phyloP scores from a whole-genome alignment of 2,113 vertebrate species.

The Chaetodon auriga region DNA sequence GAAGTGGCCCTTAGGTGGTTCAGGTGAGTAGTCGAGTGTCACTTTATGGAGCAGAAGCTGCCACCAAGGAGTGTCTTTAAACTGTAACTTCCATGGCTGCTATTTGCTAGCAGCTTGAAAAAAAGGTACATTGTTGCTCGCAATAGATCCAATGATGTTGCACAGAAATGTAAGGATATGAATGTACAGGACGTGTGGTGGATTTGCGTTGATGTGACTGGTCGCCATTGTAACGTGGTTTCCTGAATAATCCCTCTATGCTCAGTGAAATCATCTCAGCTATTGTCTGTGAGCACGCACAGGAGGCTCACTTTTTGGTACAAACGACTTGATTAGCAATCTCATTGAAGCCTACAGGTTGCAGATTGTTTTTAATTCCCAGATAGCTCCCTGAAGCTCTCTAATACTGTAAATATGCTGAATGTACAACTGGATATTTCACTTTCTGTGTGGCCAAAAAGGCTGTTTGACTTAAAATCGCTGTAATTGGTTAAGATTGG shows the following conservation, averaged over 20 bases:
- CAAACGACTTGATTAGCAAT: slow-evolving; percentile 44
- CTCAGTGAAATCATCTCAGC: slow-evolving; percentile 39
- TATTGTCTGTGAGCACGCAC: slow-evolving; percentile 43
- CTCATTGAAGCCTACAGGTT: slow-evolving; percentile 35
- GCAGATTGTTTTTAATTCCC: slow-evolving; percentile 41
- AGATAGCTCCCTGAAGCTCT: slow-evolving; percentile 41
- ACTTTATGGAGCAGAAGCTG: slow-evolving; percentile 45
- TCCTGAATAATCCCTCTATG: slow-evolving; percentile 20
- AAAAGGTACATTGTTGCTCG: slow-evolving; percentile 34
- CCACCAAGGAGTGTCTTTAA: slow-evolving; percentile 66
- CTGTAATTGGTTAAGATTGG: slow-evolving; percentile 25
- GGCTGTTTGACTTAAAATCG: slow-evolving; percentile 44
- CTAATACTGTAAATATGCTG: slow-evolving; percentile 78
- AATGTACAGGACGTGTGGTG: slow-evolving; percentile 65
- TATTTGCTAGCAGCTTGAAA: slow-evolving; percentile 43
- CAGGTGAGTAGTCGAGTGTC: slow-evolving; percentile 10
- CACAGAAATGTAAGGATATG: slow-evolving; percentile 68
- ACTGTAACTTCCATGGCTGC: slow-evolving; percentile 52
- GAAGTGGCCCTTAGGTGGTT: slow-evolving; percentile 58
- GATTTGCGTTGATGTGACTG: slow-evolving; percentile 25
- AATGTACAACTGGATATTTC: slow-evolving; percentile 76
- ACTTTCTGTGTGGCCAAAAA: slow-evolving; percentile 58
- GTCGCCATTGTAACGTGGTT: slow-evolving; percentile 48
- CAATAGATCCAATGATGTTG: slow-evolving; percentile 60
- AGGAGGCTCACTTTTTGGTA: slow-evolving; percentile 48